Evolutionary conservation across 2,113 vertebrate genomes (phyloP).

Genomic region (Aramus guarauna): DNA sequence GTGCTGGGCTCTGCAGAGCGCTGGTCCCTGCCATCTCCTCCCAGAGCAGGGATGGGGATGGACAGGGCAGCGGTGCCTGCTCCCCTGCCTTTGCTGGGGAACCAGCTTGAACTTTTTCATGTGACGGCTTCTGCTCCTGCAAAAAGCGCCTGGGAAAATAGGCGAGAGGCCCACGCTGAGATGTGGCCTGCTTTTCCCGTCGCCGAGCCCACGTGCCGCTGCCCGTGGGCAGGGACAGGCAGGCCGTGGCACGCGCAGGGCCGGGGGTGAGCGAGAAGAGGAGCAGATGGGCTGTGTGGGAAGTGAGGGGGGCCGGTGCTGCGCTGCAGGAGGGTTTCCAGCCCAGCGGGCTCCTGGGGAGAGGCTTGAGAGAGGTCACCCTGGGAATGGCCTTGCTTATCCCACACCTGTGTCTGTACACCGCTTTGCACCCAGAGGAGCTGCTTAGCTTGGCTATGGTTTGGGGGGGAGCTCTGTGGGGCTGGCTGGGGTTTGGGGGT

Average conservation of each 20-base stretch:
- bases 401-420: too few relatives aligned
- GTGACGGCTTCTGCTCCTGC: background rate
- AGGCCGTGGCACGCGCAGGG: background rate
- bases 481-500: background rate
- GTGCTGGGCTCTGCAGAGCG: background rate
- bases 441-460: background rate
- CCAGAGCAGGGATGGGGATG: background rate
- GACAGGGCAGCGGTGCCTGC: rapidly evolving
- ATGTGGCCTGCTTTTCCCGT: slow-evolving; percentile 54
- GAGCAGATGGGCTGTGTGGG: slow-evolving; percentile 49
- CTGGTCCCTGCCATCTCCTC: background rate
- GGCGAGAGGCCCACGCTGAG: slow-evolving; percentile 63
- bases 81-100: background rate
- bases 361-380: background rate
- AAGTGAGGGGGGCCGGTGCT: background rate
- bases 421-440: background rate
- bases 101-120: slow-evolving; percentile 25
- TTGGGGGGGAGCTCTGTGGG: background rate
- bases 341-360: background rate
- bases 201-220: background rate
- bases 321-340: background rate
- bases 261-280: background rate
- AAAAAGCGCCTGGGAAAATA: slow-evolving; percentile 42
- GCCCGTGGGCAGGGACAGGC: slow-evolving; percentile 31
- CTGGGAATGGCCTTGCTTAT: background rate